Conservation (phyloP, 2,113 vertebrate genomes). For the Meriones unguiculatus region DNA sequence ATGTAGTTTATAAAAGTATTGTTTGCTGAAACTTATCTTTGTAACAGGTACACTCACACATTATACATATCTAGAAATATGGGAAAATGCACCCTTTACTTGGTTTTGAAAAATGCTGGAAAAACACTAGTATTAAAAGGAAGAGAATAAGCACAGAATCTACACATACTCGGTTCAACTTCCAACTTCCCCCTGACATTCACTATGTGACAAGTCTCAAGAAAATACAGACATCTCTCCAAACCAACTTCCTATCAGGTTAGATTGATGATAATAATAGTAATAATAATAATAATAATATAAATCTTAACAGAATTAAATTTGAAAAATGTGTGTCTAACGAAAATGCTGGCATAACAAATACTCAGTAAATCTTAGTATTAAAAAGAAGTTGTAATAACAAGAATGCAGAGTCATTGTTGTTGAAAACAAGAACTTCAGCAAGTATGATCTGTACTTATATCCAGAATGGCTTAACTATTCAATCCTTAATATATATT, state of each 20-base stretch:
- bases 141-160: neutral
- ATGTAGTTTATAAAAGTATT: neutral
- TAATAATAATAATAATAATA: neutral
- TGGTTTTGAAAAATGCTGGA: neutral
- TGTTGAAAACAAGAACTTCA: neutral
- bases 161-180: neutral
- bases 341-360: neutral
- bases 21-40: neutral
- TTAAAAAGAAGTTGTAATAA: neutral
- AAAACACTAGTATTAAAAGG: neutral
- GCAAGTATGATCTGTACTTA: neutral
- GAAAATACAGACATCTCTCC: neutral
- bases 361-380: neutral
- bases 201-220: neutral
- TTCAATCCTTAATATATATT: neutral
- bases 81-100: neutral
- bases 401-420: neutral
- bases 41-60: neutral
- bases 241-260: neutral
- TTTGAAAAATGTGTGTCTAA: neutral
- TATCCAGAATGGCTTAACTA: neutral
- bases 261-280: neutral
- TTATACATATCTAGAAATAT: neutral
- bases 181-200: neutral
- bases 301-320: neutral